Conservation (phyloP, 2,113 vertebrate species). For the Acanthisitta chloris region DNA sequence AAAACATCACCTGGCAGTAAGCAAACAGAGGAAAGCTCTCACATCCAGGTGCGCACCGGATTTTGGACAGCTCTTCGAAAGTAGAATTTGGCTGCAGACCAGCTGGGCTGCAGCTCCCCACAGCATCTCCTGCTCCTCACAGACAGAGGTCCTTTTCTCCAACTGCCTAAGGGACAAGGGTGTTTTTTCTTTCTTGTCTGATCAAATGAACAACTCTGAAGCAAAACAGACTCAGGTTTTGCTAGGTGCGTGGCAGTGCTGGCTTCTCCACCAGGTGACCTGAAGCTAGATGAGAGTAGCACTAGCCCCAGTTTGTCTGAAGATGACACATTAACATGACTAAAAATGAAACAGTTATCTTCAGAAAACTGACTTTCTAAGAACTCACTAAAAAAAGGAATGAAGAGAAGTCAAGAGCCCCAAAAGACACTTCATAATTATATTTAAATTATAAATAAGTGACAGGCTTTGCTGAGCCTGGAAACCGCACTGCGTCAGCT, state of each 20-base stretch:
- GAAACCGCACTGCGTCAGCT: neutral
- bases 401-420: neutral
- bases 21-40: neutral
- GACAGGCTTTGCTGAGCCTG: neutral
- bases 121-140: neutral
- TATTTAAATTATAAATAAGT: neutral
- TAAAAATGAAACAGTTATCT: neutral
- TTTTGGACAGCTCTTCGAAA: constrained; percentile 10
- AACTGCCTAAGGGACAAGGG: neutral
- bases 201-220: neutral
- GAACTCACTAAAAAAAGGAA: neutral
- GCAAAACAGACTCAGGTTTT: neutral
- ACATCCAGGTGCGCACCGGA: fast-evolving
- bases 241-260: neutral
- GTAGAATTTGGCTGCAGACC: neutral
- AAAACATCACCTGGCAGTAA: neutral
- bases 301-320: neutral
- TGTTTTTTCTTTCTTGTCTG: neutral
- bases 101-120: neutral
- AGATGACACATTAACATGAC: neutral
- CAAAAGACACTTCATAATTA: neutral
- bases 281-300: neutral
- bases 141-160: constrained; percentile 31
- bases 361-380: neutral
- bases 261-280: neutral